Conservation (phyloP, 2,888 invertebrate species). For the Palloptera scutellata region DNA sequence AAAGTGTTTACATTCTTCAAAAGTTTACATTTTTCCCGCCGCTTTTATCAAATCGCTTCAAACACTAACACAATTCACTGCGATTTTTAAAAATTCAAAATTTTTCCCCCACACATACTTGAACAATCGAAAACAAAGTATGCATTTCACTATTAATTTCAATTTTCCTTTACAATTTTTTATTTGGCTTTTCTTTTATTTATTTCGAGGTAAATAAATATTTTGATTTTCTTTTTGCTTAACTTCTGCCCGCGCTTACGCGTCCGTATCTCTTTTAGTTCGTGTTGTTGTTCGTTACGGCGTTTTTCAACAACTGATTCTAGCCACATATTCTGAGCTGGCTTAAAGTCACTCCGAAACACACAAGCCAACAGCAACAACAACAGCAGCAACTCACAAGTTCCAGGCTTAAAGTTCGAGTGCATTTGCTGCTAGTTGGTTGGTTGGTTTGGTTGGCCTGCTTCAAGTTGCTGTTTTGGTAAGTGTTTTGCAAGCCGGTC, state of each 20-base stretch:
- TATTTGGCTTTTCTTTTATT: constrained; percentile 8
- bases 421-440: constrained; percentile 36
- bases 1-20: too few species aligned
- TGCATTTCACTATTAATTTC: neutral
- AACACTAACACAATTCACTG: too few species aligned
- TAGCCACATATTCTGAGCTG: constrained; percentile 34
- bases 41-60: too few species aligned
- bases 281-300: constrained; percentile 36
- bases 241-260: constrained; percentile 13
- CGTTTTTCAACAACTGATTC: constrained; percentile 40
- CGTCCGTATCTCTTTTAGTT: constrained; percentile 2
- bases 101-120: neutral
- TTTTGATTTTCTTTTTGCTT: neutral
- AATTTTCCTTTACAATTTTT: neutral
- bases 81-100: too few species aligned
- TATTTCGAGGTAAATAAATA: too few species aligned
- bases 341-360: constrained; percentile 33
- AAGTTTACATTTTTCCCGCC: too few species aligned
- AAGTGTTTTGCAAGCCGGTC: constrained; percentile 29
- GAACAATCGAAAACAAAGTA: neutral
- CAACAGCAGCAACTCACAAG: constrained; percentile 6
- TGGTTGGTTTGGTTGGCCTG: constrained; percentile 29
- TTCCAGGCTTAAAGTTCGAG: constrained; percentile 33
- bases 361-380: neutral
- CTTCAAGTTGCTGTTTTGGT: constrained; percentile 6